Conservation (phyloP, 2,113 vertebrate species). For the Otolemur garnettii region DNA sequence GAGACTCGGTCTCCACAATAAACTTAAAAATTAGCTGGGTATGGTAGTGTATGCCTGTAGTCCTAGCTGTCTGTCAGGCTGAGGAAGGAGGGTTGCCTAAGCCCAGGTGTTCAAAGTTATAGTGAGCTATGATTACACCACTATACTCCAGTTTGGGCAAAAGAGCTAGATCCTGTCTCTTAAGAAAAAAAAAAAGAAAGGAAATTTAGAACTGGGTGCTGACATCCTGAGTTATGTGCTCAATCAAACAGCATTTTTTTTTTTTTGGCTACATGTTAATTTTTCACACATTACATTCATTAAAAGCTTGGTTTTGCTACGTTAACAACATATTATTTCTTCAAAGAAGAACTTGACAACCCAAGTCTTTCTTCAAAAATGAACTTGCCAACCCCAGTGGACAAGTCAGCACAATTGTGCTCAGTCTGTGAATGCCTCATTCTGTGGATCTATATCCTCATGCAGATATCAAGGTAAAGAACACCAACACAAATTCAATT, state of each 20-base stretch:
- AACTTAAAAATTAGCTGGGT: too few species aligned
- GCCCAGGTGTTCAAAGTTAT: background rate
- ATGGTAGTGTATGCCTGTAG: too few species aligned
- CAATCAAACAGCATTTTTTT: constrained; percentile 1
- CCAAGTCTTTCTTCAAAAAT: background rate
- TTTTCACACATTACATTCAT: background rate
- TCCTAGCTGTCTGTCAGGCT: too few species aligned
- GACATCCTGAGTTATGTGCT: constrained; percentile 28
- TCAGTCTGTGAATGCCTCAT: background rate
- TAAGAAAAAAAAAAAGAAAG: background rate
- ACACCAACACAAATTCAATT: background rate
- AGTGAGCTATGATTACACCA: background rate
- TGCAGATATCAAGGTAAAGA: background rate
- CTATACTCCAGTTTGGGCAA: background rate
- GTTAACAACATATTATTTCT: background rate
- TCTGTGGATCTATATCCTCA: background rate
- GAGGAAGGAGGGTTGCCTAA: too few species aligned
- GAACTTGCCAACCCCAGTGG: background rate
- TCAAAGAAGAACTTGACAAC: constrained; percentile 5
- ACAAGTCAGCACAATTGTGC: background rate
- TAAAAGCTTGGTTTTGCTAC: constrained; percentile 7
- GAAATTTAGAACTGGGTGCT: background rate
- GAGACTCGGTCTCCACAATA: too few species aligned
- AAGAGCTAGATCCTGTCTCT: background rate
- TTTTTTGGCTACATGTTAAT: background rate